These are phyloP conservation scores for Polypedilum pembai DNA, from an alignment of 1,140 invertebrate species.

Conservation along the genomic window DNA sequence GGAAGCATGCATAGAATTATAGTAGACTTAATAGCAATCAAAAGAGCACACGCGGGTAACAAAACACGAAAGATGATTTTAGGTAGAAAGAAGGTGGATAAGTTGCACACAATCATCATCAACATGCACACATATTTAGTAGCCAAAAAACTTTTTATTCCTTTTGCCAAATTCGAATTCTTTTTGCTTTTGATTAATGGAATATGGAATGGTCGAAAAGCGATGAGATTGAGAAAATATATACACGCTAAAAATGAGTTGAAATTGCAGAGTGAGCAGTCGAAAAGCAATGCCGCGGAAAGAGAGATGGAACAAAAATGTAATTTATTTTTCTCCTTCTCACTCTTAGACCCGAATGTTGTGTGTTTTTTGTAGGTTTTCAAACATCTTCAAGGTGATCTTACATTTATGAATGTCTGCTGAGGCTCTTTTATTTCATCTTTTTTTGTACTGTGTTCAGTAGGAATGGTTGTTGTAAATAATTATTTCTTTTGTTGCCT, in stretches of 20 bases:
- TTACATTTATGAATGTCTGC: slow-evolving; percentile 27
- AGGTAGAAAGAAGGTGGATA: background rate
- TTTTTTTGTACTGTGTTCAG: background rate
- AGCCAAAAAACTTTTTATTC: background rate
- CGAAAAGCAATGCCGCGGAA: background rate
- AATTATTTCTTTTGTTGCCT: slow-evolving; percentile 25
- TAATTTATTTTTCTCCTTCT: slow-evolving; percentile 15
- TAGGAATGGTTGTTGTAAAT: slow-evolving; percentile 10
- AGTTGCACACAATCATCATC: background rate
- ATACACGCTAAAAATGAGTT: background rate
- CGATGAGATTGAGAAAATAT: background rate
- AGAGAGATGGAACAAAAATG: slow-evolving; percentile 28
- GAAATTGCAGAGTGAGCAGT: slow-evolving; percentile 9
- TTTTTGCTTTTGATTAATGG: slow-evolving; percentile 1
- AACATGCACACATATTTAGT: background rate
- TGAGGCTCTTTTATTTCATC: background rate
- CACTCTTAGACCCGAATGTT: slow-evolving; percentile 14
- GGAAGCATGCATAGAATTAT: background rate
- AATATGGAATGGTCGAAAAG: background rate
- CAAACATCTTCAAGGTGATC: slow-evolving; percentile 28
- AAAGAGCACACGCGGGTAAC: background rate
- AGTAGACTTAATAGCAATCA: background rate
- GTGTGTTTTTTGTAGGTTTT: slow-evolving; percentile 28
- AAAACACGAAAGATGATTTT: background rate
- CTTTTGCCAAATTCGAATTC: background rate